Conservation (phyloP, 2,113 vertebrate genomes). For the Crotalus helleri region DNA sequence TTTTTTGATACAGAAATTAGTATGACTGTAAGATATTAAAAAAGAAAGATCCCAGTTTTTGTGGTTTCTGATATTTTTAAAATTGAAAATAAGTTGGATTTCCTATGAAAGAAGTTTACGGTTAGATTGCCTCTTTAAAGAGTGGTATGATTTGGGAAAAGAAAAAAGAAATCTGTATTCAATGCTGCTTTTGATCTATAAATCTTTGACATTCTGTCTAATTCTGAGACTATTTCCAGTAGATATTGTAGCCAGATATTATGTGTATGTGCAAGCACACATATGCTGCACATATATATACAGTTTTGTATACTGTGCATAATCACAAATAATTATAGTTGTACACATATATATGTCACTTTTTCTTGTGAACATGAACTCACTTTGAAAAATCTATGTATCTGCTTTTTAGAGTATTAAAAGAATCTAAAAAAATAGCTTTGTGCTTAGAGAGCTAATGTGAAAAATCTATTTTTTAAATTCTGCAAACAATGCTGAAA, state of each 20-base stretch:
- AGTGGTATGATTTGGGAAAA: not conserved
- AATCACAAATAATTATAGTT: not conserved
- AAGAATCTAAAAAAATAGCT: not conserved
- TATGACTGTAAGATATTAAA: not conserved
- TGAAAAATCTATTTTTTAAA: constrained; percentile 1
- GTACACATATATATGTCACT: not conserved
- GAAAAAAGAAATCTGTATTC: not conserved
- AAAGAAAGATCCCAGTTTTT: not conserved
- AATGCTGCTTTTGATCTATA: not conserved
- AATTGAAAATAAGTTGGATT: not conserved
- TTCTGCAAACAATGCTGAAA: not conserved
- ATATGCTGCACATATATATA: not conserved
- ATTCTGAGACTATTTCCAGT: constrained; percentile 22
- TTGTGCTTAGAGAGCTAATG: not conserved
- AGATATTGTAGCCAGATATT: not conserved
- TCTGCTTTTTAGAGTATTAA: not conserved
- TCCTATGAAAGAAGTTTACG: not conserved
- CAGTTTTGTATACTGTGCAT: not conserved
- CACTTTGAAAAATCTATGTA: not conserved
- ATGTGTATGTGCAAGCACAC: not conserved
- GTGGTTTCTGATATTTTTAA: constrained; percentile 21
- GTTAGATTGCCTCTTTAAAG: constrained; percentile 20
- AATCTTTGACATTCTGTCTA: constrained; percentile 9
- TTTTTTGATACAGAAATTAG: not conserved
- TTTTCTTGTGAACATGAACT: not conserved